A percentile compares a stretch with the other conserved stretches of the same genome.
These are phyloP conservation scores for Anoncus sp. DNA, from an alignment of 2,888 invertebrate species.

Conservation along the genomic window DNA sequence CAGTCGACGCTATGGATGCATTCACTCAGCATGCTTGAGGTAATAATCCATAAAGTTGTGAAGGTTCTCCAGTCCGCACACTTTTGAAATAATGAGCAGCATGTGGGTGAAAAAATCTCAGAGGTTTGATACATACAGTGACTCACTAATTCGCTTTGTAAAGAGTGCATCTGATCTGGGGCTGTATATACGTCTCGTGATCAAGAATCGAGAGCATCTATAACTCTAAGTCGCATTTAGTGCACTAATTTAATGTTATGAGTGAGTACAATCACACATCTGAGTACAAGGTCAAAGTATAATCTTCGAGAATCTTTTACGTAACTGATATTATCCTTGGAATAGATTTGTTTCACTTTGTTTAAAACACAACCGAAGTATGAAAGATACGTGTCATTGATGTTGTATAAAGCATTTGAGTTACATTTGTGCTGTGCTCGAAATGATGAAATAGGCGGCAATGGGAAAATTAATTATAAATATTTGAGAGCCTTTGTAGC, in stretches of 20 bases:
- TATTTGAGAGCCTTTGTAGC: too few relatives aligned
- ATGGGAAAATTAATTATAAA: too few relatives aligned
- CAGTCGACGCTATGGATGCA: conserved; percentile 8
- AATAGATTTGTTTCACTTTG: not conserved
- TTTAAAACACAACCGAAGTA: not conserved
- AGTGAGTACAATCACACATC: not conserved
- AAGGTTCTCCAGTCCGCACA: conserved; percentile 4
- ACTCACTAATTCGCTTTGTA: conserved; percentile 6
- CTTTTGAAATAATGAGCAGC: conserved; percentile 15
- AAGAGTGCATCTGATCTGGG: not conserved
- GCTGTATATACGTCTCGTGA: too few relatives aligned
- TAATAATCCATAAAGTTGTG: conserved; percentile 14
- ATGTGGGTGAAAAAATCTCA: conserved; percentile 11
- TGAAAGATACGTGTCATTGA: not conserved
- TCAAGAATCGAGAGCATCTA: not conserved
- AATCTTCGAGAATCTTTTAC: not conserved
- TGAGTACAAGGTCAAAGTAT: not conserved
- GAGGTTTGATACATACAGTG: not conserved
- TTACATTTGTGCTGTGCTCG: too few relatives aligned
- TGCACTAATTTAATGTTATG: not conserved
- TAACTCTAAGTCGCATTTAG: not conserved
- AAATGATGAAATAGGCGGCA: too few relatives aligned
- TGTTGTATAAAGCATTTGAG: too few relatives aligned
- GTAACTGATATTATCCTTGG: not conserved
- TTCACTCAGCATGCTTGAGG: conserved; percentile 19